Base-by-base conservation (phyloP, 2,888 invertebrate genomes). In the Octodonta nipae region DNA sequence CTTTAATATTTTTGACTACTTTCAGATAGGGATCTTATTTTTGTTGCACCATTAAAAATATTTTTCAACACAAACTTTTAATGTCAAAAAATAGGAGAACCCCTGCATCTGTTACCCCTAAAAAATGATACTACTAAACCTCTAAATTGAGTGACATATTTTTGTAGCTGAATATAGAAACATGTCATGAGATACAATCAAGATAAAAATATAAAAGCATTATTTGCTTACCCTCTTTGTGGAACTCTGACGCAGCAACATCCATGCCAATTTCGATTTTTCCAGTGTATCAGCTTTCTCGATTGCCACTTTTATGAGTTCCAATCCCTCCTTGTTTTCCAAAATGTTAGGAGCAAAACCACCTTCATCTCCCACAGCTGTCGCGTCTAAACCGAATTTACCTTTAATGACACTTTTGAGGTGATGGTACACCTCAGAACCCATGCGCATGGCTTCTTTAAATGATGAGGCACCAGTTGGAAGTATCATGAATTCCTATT, bases 251-350 rank as follows among this genome's bases (percentile, higher is more conserved):
- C 2, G 98, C 96, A 32, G 98, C 98, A 24, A 95, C 91, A 64
- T 98, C 98, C 96, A 98, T 96, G 36, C 93, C 96, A 54, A 98
- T 96, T 56, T 93, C 85, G 51, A 98, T 73, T 64, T 91, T 91
- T 50, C 92, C 96, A 47, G 87, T 87, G 66, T 96, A 98, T 96
- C 98, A 55, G 93, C 95, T 61, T 86, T 85, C 43, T 75, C 77
- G 55, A 96, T 95, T 44, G 95, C 93, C 49, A 80, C 78, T 42
- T 74, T 78, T 54, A 95, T 84, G 28, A 95, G 73, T 49, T 72
- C 73, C 30, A 95, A 68, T 36, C 87, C 92, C 65, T 96, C 96
- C 63, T 89, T 88, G 68, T 93, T 95, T 66, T 91, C 88, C 49
- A 80, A 78, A 56, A 98, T 95, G 65, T 98, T 96, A 40, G 98